Base-by-base conservation (phyloP, 1,140 invertebrate species). In the Papilio machaon region DNA sequence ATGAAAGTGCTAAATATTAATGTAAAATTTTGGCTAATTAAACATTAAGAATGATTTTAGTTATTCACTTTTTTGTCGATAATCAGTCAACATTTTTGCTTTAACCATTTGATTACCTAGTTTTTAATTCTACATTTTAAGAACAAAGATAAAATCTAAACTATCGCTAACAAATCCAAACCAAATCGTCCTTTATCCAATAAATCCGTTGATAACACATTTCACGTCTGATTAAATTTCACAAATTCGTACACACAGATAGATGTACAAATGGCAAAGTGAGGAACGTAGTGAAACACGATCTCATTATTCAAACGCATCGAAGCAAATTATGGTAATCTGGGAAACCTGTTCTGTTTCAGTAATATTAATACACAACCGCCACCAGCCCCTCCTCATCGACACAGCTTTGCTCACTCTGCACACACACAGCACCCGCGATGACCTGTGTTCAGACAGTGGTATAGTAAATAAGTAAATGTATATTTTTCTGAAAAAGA, bases 291-390 rank as follows among this genome's bases (percentile, higher is more conserved):
- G 87, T 83, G 91, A 86, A 89, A 91, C 92, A 91, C 91, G 91
- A 91, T 89, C 90, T 93, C 93, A 94, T 94, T 94, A 94, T 94
- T 92, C 92, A 93, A 94, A 94, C 93, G 92, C 93, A 94, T 90
- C 90, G 93, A 92, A 94, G 92, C 93, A 94, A 93, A 94, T 94
- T 94, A 94, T 94, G 93, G 90, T 94, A 94, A 94, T 94, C 93
- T 90, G 91, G 86, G 90, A 89, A 92, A 94, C 91, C 91, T 94
- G 93, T 87, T 93, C 91, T 94, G 92, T 93, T 92, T 94, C 91
- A 91, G 84, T 88, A 92, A 94, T 93, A 94, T 91, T 93, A 93
- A 92, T 93, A 93, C 85, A 92, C 91, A 92, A 92, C 90, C 88
- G 90, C 90, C 83, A 82, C 82, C 73, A 84, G 46, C 78, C 81